phyloP scores from a whole-genome alignment of 2,797 vertebrate genomes.

The Micrastur ruficollis region DNA sequence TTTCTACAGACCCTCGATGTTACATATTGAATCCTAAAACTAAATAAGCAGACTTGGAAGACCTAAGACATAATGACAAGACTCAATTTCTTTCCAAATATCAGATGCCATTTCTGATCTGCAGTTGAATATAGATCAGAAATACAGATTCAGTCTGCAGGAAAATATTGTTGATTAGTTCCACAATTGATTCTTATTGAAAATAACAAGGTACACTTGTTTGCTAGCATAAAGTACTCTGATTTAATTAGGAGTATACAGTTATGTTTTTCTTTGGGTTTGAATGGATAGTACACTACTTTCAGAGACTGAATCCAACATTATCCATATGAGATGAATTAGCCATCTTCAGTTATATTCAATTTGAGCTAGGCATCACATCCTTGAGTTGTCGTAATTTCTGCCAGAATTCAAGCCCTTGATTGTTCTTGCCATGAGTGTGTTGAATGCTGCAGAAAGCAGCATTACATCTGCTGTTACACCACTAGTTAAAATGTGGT shows the following conservation, averaged over 20 bases:
- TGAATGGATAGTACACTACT: not conserved
- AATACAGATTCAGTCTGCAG: not conserved
- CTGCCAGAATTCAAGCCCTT: not conserved
- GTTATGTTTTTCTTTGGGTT: not conserved
- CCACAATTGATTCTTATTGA: not conserved
- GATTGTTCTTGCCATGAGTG: not conserved
- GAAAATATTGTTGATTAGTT: not conserved
- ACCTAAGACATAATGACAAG: not conserved
- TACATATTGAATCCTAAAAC: not conserved
- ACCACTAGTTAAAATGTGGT: not conserved
- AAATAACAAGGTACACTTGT: not conserved
- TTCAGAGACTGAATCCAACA: not conserved
- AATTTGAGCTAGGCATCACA: not conserved
- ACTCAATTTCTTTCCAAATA: not conserved
- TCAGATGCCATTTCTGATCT: not conserved
- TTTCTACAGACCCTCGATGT: accelerated
- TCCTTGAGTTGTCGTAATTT: not conserved
- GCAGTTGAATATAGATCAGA: not conserved
- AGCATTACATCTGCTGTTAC: not conserved
- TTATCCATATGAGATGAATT: not conserved
- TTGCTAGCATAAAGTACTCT: not conserved
- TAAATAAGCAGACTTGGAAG: not conserved
- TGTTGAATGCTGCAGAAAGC: not conserved
- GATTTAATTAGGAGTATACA: not conserved
- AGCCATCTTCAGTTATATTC: not conserved